These are phyloP conservation scores for Embiotoca jacksoni DNA, from an alignment of 2,113 vertebrate genomes.

Conservation along the genomic window DNA sequence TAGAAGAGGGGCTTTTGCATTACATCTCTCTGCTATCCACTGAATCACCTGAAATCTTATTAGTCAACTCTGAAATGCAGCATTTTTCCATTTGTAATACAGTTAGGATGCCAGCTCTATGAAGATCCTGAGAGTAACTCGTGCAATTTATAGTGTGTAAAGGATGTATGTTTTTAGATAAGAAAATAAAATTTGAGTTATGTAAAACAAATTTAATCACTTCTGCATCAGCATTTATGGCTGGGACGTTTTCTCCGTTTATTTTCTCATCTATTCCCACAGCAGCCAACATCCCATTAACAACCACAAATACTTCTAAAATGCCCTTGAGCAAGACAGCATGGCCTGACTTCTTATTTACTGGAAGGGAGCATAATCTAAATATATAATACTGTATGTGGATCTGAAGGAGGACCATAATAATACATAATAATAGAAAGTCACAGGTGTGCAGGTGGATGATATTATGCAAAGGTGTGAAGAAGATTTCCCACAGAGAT, in stretches of 20 bases:
- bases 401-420: constrained; percentile 32
- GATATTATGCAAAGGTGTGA: background rate
- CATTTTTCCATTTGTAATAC: background rate
- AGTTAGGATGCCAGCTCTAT: background rate
- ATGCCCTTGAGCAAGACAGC: constrained; percentile 35
- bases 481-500: background rate
- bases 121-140: background rate
- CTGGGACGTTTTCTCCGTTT: background rate
- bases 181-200: constrained; percentile 15
- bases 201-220: constrained; percentile 5
- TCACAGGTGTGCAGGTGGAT: constrained; percentile 28
- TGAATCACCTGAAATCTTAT: constrained; percentile 1
- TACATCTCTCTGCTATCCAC: background rate
- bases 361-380: constrained; percentile 19
- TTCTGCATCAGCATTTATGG: background rate
- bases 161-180: background rate
- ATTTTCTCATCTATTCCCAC: constrained; percentile 1
- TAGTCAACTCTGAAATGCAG: constrained; percentile 22
- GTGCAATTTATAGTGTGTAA: background rate
- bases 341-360: constrained; percentile 9
- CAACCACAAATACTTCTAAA: constrained; percentile 12
- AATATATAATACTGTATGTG: constrained; percentile 24
- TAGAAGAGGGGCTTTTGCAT: background rate
- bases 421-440: constrained; percentile 32
- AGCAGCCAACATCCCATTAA: constrained; percentile 15